Evolutionary conservation across 1,140 invertebrate species (phyloP).

Genomic region (Pogonomyrmex californicus): DNA sequence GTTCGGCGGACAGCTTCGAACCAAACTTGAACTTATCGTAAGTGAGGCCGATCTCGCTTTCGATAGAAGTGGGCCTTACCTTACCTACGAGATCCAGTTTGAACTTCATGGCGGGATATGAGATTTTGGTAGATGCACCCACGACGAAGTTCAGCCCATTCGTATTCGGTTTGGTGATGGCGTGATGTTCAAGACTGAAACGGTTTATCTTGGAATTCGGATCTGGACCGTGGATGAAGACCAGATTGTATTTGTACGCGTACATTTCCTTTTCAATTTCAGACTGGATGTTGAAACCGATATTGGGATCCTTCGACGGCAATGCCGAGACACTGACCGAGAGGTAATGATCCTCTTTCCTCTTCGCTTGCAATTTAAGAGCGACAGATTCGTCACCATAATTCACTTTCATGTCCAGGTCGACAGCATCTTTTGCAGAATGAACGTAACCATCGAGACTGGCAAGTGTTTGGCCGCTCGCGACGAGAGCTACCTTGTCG

Average conservation of each 20-base stretch:
- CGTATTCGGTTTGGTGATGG: conserved; percentile 81
- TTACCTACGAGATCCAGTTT: conserved; percentile 86
- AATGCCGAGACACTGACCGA: conserved; percentile 75
- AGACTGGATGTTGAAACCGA: conserved; percentile 88
- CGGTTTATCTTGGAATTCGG: conserved; percentile 87
- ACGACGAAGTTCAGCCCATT: conserved; percentile 77
- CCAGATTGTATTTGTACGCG: conserved; percentile 85
- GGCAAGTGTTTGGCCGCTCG: conserved; percentile 83
- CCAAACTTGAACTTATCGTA: conserved; percentile 88
- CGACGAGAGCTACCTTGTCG: conserved; percentile 87
- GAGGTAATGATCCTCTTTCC: conserved; percentile 65
- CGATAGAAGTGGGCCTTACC: conserved; percentile 86
- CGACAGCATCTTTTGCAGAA: conserved; percentile 81
- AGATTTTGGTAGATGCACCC: conserved; percentile 85
- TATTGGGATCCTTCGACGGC: conserved; percentile 86
- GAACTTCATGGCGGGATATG: conserved; percentile 87
- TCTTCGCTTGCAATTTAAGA: conserved; percentile 83
- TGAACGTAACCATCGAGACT: conserved; percentile 87
- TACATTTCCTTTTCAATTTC: conserved; percentile 79
- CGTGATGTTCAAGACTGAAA: conserved; percentile 86
- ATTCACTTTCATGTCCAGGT: conserved; percentile 87
- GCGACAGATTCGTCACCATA: conserved; percentile 86
- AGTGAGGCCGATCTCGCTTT: conserved; percentile 85
- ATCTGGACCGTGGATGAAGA: conserved; percentile 89
- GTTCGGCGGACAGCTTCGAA: conserved; percentile 87